phyloP scores from a whole-genome alignment of 2,888 invertebrate genomes.

The Drosophila bunnanda region DNA sequence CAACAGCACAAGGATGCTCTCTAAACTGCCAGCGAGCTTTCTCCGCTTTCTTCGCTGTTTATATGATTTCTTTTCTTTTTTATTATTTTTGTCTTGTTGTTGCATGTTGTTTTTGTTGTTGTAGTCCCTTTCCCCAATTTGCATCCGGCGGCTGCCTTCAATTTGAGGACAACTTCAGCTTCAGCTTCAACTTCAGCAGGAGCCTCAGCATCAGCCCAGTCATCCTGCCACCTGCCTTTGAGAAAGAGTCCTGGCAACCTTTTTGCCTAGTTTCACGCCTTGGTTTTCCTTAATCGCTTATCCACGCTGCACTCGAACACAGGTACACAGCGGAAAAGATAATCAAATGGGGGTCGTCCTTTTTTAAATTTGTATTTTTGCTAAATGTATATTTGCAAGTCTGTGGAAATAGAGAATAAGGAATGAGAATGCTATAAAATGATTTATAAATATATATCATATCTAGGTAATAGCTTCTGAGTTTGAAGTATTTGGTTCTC shows the following conservation, averaged over 20 bases:
- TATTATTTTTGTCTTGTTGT: neutral
- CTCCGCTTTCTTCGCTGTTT: slow-evolving; percentile 30
- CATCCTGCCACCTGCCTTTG: slow-evolving; percentile 27
- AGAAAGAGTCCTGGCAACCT: neutral
- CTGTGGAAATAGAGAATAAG: neutral
- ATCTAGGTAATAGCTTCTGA: neutral
- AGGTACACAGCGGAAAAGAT: slow-evolving; percentile 17
- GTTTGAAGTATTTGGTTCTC: neutral
- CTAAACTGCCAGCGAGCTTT: slow-evolving; percentile 33
- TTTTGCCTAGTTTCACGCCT: slow-evolving; percentile 68
- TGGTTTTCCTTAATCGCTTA: slow-evolving; percentile 77
- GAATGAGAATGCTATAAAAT: neutral
- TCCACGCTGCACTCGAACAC: slow-evolving; percentile 16
- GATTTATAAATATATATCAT: neutral
- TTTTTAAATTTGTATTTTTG: neutral
- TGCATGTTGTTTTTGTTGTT: neutral
- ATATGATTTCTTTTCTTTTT: slow-evolving; percentile 7
- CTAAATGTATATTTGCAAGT: neutral
- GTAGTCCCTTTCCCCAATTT: slow-evolving; percentile 64
- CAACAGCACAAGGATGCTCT: slow-evolving; percentile 61
- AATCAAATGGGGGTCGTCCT: neutral
- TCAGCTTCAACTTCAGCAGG: slow-evolving; percentile 53
- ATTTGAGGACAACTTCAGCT: slow-evolving; percentile 67
- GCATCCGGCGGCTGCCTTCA: slow-evolving; percentile 68
- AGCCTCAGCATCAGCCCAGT: neutral